phyloP scores from a whole-genome alignment of 92 coral and sea anemone species.

The Virgularia gustaviana region DNA sequence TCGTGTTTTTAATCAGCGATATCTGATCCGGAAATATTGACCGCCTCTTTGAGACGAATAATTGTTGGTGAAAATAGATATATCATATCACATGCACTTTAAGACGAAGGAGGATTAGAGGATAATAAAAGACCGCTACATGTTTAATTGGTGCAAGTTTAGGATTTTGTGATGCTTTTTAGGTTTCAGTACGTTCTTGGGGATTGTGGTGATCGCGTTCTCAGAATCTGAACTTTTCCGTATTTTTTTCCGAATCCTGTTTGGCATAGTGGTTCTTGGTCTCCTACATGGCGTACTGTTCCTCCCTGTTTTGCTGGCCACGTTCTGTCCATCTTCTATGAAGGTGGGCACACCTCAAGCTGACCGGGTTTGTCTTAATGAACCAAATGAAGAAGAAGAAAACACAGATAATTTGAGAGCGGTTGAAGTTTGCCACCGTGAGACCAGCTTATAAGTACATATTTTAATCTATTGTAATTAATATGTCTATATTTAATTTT shows the following conservation, averaged over 20 bases:
- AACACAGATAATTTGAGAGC: not conserved
- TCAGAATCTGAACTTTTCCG: slow-evolving; percentile 71
- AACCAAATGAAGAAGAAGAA: not conserved
- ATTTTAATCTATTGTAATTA: too few relatives aligned
- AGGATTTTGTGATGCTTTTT: not conserved
- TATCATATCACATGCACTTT: too few relatives aligned
- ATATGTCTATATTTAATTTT: too few relatives aligned
- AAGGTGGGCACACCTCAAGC: slow-evolving; percentile 8
- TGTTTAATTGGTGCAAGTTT: too few relatives aligned
- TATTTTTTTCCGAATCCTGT: slow-evolving; percentile 75
- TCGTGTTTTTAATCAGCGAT: too few relatives aligned
- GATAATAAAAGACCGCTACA: too few relatives aligned
- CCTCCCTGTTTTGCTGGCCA: slow-evolving; percentile 68
- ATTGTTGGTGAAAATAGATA: too few relatives aligned
- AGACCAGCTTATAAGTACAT: not conserved
- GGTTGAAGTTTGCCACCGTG: slow-evolving; percentile 8
- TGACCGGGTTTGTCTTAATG: not conserved
- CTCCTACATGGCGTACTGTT: slow-evolving; percentile 73
- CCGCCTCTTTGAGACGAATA: too few relatives aligned
- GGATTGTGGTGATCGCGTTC: slow-evolving; percentile 57
- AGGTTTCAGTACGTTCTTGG: slow-evolving; percentile 74
- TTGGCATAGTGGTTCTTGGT: slow-evolving; percentile 69
- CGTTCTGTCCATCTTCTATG: slow-evolving; percentile 23
- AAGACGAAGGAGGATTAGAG: too few relatives aligned
- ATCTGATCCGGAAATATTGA: too few relatives aligned